Conservation (phyloP, 1,140 invertebrate species). For the Dendrolimus kikuchii region DNA sequence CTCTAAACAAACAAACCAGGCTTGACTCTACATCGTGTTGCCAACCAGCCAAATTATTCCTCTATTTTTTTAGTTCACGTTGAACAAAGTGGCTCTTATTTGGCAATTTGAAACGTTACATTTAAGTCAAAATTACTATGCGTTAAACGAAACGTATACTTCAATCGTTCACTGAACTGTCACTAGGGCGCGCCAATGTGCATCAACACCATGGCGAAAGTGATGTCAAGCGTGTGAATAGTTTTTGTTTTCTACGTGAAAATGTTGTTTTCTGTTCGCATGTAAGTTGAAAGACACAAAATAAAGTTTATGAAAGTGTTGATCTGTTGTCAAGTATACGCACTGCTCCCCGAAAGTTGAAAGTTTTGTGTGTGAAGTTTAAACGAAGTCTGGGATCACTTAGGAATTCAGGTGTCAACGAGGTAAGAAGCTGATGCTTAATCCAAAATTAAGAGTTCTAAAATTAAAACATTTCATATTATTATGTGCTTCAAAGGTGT, state of each 20-base stretch:
- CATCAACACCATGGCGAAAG: slow-evolving; percentile 68
- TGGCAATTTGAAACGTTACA: too few relatives aligned
- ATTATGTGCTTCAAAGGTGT: slow-evolving; percentile 26
- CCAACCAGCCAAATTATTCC: too few relatives aligned
- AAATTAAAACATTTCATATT: slow-evolving; percentile 48
- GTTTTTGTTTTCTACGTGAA: slow-evolving; percentile 62
- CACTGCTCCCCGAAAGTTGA: slow-evolving; percentile 42
- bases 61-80: too few relatives aligned
- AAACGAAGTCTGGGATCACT: slow-evolving; percentile 67
- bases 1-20: too few relatives aligned
- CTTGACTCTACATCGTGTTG: too few relatives aligned
- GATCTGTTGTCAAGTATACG: slow-evolving; percentile 32
- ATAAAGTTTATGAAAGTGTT: slow-evolving; percentile 46
- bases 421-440: slow-evolving; percentile 70
- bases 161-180: slow-evolving; percentile 22
- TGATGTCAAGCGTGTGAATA: slow-evolving; percentile 63
- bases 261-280: slow-evolving; percentile 59
- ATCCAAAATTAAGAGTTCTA: slow-evolving; percentile 61
- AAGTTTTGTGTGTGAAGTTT: slow-evolving; percentile 63
- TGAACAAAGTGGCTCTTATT: too few relatives aligned
- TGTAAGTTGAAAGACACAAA: slow-evolving; percentile 51
- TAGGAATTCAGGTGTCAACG: slow-evolving; percentile 70
- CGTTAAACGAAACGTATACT: slow-evolving; percentile 28
- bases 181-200: slow-evolving; percentile 45
- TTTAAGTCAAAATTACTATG: slow-evolving; percentile 1